Evolutionary conservation across 1,140 invertebrate species (phyloP).

Genomic region (Drosophila watanabei): DNA sequence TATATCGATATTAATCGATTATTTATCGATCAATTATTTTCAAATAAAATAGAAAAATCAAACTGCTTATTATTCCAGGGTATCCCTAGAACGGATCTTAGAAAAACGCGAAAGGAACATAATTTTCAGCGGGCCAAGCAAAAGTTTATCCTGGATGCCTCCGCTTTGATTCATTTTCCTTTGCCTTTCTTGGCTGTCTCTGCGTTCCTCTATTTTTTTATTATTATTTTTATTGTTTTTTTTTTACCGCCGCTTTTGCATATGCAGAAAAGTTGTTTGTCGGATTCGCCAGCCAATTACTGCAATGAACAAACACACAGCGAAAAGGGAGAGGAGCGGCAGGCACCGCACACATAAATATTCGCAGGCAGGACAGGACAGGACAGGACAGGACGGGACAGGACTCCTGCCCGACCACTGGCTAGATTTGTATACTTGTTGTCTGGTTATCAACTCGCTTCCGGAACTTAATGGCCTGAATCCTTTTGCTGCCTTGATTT

Average conservation of each 20-base stretch:
- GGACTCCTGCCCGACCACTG: slow-evolving; percentile 12
- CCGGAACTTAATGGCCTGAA: slow-evolving; percentile 85
- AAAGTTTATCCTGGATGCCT: slow-evolving; percentile 46
- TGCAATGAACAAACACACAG: slow-evolving; percentile 46
- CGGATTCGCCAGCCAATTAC: slow-evolving; percentile 59
- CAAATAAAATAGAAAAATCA: background rate
- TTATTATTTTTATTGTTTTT: slow-evolving; percentile 3
- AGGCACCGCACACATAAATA: slow-evolving; percentile 35
- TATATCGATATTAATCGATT: too few species aligned
- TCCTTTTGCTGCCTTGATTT: slow-evolving; percentile 76
- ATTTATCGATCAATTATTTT: too few species aligned
- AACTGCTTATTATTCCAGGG: background rate
- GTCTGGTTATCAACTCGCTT: slow-evolving; percentile 80
- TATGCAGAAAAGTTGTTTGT: slow-evolving; percentile 57
- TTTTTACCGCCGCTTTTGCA: slow-evolving; percentile 36
- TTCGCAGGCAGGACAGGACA: slow-evolving; percentile 47
- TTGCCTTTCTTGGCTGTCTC: background rate
- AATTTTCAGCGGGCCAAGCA: slow-evolving; percentile 20
- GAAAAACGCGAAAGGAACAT: background rate
- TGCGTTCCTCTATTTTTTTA: background rate
- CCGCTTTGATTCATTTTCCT: slow-evolving; percentile 43
- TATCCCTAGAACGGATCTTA: background rate
- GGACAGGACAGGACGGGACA: slow-evolving; percentile 44
- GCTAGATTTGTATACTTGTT: slow-evolving; percentile 66
- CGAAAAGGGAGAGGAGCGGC: background rate